Conservation (phyloP, 2,888 invertebrate species). For the Agonopterix arenella region DNA sequence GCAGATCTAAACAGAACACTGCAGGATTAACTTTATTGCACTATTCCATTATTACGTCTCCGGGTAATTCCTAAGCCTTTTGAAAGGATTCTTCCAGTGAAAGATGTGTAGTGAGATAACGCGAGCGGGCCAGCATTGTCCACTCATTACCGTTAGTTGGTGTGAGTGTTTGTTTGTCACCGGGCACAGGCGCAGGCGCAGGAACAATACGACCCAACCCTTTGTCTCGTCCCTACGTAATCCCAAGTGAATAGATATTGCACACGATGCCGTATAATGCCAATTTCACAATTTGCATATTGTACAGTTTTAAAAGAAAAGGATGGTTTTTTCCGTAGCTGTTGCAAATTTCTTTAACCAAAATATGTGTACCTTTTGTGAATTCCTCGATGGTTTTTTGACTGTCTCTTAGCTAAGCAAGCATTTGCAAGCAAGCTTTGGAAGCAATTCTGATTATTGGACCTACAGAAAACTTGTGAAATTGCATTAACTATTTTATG, state of each 20-base stretch:
- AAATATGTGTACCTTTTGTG: background rate
- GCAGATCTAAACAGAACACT: background rate
- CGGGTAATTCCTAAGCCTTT: background rate
- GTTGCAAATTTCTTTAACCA: background rate
- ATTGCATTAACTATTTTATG: no score
- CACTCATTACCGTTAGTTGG: background rate
- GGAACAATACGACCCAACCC: conserved; percentile 12
- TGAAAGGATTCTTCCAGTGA: background rate
- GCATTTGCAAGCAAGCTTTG: no score
- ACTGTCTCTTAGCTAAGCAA: no score
- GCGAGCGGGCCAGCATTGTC: no score
- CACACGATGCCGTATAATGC: conserved; percentile 17
- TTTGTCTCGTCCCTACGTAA: conserved; percentile 19
- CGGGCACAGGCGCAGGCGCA: background rate
- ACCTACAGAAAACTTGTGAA: no score
- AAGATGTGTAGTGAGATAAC: background rate
- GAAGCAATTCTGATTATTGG: no score
- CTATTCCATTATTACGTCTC: no score
- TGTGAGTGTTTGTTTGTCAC: background rate
- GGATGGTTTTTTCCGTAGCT: background rate
- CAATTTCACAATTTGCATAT: conserved; percentile 15
- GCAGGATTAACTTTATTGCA: background rate
- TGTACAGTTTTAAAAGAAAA: background rate
- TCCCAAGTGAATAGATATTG: conserved; percentile 23
- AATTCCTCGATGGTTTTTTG: no score